Conservation (phyloP, 35 echinoderm and acorn worm genomes). For the Lytechinus variegatus region DNA sequence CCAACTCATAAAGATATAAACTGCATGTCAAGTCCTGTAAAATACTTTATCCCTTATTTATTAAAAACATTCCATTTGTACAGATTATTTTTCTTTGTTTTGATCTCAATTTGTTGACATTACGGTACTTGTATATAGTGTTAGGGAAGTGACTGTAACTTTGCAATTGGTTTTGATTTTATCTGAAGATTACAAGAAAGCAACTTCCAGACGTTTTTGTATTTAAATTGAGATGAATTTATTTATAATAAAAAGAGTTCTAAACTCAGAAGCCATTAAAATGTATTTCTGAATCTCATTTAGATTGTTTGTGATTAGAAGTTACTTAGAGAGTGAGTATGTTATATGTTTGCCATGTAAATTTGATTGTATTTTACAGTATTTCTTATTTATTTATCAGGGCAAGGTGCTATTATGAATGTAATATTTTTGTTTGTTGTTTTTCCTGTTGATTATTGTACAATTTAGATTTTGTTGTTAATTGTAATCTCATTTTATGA, state of each 20-base stretch:
- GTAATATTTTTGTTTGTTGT: not conserved
- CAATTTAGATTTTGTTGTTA: not conserved
- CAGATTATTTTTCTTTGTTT: not conserved
- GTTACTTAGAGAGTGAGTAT: not conserved
- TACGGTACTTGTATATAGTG: not conserved
- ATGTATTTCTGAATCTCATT: not conserved
- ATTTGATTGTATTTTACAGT: not conserved
- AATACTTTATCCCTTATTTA: not conserved
- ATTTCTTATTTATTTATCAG: constrained; percentile 15
- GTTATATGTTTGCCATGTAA: not conserved
- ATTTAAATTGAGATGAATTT: not conserved
- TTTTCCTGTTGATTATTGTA: not conserved
- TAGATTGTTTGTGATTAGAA: not conserved
- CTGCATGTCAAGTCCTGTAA: not conserved
- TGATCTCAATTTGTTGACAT: not conserved
- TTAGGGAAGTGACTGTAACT: not conserved
- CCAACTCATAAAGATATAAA: not conserved
- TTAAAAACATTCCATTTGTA: constrained; percentile 14
- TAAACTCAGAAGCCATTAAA: not conserved
- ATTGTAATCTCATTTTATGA: not conserved
- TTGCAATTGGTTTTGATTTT: not conserved
- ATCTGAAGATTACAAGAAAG: not conserved
- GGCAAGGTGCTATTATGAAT: constrained; percentile 18
- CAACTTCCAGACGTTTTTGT: not conserved
- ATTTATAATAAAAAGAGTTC: not conserved